Percentiles rank a stretch among this genome's conserved stretches.
These are phyloP conservation scores for Zoanthus gigantus DNA, from an alignment of 92 coral and sea anemone species.

Conservation along the genomic window DNA sequence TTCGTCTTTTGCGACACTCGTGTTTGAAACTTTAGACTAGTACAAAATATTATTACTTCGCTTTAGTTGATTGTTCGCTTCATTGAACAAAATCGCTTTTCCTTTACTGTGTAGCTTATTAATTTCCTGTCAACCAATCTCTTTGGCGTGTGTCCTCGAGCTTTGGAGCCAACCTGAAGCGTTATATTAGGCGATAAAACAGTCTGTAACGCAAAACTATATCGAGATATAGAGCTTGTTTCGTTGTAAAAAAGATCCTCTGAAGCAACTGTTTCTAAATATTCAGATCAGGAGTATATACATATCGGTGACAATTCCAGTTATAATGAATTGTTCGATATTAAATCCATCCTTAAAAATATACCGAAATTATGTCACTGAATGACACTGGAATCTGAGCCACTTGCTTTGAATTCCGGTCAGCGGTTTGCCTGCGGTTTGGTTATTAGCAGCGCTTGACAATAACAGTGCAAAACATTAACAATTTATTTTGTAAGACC, in stretches of 20 bases:
- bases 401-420: slow-evolving; percentile 18
- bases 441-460: not conserved
- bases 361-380: not conserved
- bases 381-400: slow-evolving; percentile 37
- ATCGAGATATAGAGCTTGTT: not conserved
- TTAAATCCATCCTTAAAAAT: not conserved
- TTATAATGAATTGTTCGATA: not conserved
- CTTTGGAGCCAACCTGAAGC: slow-evolving; percentile 18
- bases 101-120: not conserved
- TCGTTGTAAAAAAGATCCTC: not conserved
- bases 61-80: not conserved
- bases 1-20: not conserved
- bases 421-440: slow-evolving; percentile 15
- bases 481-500: not conserved
- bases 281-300: not conserved
- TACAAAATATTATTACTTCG: slow-evolving; percentile 6
- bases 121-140: slow-evolving; percentile 1
- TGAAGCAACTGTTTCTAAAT: not conserved
- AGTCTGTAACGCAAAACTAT: not conserved
- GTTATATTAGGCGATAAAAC: not conserved
- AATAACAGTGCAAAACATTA: not conserved
- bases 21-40: not conserved
- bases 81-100: not conserved
- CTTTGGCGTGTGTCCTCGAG: not conserved
- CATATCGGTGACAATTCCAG: slow-evolving; percentile 6